phyloP scores from a whole-genome alignment of 1,140 invertebrate genomes.

The Aradophagus sp. region DNA sequence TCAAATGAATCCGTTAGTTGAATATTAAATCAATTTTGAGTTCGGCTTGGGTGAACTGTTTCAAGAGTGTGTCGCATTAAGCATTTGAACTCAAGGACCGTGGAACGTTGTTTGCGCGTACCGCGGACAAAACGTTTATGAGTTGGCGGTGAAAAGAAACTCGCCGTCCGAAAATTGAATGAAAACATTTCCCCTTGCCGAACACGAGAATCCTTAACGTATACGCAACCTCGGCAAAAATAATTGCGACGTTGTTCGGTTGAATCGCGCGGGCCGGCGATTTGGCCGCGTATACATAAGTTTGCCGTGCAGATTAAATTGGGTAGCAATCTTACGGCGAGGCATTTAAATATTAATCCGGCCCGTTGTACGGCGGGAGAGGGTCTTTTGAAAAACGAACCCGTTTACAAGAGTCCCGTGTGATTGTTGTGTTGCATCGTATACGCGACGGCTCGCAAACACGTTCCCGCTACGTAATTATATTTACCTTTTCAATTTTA shows the following conservation, averaged over 20 bases:
- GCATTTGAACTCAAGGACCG: constrained; percentile 11
- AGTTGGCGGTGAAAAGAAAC: constrained; percentile 20
- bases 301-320: constrained; percentile 60
- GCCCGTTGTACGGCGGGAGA: constrained; percentile 47
- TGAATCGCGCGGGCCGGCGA: constrained; percentile 27
- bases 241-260: constrained; percentile 47
- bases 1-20: too few relatives aligned
- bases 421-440: constrained; percentile 59
- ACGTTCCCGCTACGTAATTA: constrained; percentile 56
- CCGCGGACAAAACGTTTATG: constrained; percentile 21
- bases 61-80: too few relatives aligned
- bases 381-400: constrained; percentile 54
- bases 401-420: constrained; percentile 54
- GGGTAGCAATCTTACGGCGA: constrained; percentile 58
- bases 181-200: constrained; percentile 44
- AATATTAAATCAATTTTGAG: too few relatives aligned
- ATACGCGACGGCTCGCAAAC: constrained; percentile 49
- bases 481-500: constrained; percentile 64
- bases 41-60: too few relatives aligned
- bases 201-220: constrained; percentile 40
- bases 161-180: constrained; percentile 25
- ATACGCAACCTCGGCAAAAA: constrained; percentile 34
- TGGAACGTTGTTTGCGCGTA: constrained; percentile 7
- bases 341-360: constrained; percentile 62
- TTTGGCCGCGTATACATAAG: constrained; percentile 35